Percentiles rank a stretch among this genome's conserved stretches.
Conservation (phyloP, 2,888 invertebrate genomes). For the Oligia strigilis region DNA sequence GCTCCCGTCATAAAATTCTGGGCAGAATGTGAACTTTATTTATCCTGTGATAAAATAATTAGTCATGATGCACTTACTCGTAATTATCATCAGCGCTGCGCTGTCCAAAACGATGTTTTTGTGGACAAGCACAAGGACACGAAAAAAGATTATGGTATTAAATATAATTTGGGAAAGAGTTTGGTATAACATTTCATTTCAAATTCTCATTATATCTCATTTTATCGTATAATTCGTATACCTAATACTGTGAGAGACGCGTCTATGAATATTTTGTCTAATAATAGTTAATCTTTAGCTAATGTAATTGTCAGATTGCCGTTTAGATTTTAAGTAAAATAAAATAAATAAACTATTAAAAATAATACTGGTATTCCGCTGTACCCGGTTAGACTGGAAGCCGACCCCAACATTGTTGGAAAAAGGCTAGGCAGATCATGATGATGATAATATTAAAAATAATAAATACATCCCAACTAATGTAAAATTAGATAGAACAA, state of each 20-base stretch:
- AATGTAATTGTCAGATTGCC: no score
- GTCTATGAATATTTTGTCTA: no score
- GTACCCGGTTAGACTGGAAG: background rate
- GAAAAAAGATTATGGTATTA: background rate
- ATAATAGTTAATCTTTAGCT: no score
- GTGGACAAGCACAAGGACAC: fast-evolving
- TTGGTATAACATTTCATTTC: background rate
- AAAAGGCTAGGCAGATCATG: background rate
- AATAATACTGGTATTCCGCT: background rate
- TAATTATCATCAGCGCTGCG: background rate
- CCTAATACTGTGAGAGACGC: no score
- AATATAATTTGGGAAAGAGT: background rate
- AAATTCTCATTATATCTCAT: background rate
- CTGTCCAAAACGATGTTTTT: background rate
- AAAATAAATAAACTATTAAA: background rate
- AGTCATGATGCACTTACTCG: background rate
- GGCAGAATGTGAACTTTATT: background rate
- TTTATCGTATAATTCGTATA: background rate
- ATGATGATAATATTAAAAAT: background rate
- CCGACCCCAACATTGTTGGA: background rate
- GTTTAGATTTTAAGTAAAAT: no score
- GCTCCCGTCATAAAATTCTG: background rate
- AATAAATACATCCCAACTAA: background rate
- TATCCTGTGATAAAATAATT: background rate
- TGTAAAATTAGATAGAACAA: background rate